These are phyloP conservation scores for Clepsis dumicolana DNA, from an alignment of 2,888 invertebrate genomes.

Conservation along the genomic window DNA sequence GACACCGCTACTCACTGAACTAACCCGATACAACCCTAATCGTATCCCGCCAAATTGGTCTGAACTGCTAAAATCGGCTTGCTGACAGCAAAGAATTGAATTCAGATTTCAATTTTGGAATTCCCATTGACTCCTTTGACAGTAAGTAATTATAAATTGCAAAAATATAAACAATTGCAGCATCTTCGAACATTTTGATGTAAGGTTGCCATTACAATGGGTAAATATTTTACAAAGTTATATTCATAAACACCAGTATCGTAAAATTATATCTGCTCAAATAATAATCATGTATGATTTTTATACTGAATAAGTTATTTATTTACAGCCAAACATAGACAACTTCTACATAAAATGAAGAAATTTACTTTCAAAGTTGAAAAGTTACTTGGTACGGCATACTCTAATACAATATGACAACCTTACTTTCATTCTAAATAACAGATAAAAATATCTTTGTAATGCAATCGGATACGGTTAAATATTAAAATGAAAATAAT, in stretches of 20 bases:
- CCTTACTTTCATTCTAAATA: slow-evolving; percentile 63
- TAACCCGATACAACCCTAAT: slow-evolving; percentile 64
- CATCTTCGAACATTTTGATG: slow-evolving; percentile 67
- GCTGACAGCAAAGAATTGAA: slow-evolving; percentile 56
- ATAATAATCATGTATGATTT: background rate
- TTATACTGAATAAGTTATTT: background rate
- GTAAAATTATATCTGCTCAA: background rate
- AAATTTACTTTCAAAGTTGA: background rate
- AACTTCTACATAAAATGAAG: background rate
- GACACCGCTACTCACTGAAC: slow-evolving; percentile 77
- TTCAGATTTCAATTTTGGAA: slow-evolving; percentile 53
- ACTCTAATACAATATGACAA: slow-evolving; percentile 62
- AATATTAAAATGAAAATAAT: slow-evolving; percentile 58
- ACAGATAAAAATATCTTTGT: slow-evolving; percentile 34
- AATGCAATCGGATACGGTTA: slow-evolving; percentile 61
- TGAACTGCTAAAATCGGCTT: slow-evolving; percentile 72
- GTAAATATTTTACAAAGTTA: slow-evolving; percentile 24
- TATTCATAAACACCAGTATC: slow-evolving; percentile 9
- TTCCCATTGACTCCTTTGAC: slow-evolving; percentile 9
- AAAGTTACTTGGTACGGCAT: background rate
- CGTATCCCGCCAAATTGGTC: slow-evolving; percentile 58
- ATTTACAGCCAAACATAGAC: background rate
- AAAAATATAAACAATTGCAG: slow-evolving; percentile 50
- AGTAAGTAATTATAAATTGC: slow-evolving; percentile 16
- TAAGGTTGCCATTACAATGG: slow-evolving; percentile 77